phyloP scores from a whole-genome alignment of 1,140 invertebrate genomes.

The Drosophila tsacasi region DNA sequence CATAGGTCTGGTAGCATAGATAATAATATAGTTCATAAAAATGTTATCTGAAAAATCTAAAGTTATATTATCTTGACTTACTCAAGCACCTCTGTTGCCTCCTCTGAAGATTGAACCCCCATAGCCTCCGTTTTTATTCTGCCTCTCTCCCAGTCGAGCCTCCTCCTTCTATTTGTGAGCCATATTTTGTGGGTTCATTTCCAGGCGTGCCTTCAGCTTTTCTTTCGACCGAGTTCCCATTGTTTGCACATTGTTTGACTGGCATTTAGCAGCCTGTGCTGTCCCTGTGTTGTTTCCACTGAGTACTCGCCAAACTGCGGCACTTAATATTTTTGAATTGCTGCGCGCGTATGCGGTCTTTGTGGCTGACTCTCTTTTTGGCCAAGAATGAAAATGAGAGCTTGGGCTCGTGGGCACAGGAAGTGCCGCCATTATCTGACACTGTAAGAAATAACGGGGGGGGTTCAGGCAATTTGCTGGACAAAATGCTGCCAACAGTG shows the following conservation, averaged over 20 bases:
- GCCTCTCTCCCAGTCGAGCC: background rate
- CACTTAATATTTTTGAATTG: constrained; percentile 78
- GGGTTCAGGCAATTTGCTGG: constrained; percentile 24
- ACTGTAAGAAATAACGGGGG: constrained; percentile 40
- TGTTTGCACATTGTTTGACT: constrained; percentile 73
- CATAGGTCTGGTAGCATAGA: too few species aligned
- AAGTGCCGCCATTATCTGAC: constrained; percentile 58
- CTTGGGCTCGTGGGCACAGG: constrained; percentile 15
- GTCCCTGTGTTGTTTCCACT: constrained; percentile 52
- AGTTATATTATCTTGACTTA: constrained; percentile 1
- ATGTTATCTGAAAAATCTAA: background rate
- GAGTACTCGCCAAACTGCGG: constrained; percentile 77
- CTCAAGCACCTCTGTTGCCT: constrained; percentile 6
- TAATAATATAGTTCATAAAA: too few species aligned
- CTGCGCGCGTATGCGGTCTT: constrained; percentile 38
- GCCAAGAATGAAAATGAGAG: constrained; percentile 30
- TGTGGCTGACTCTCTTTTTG: constrained; percentile 16
- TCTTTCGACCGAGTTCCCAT: constrained; percentile 30
- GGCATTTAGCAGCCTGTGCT: constrained; percentile 40
- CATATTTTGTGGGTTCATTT: constrained; percentile 71
- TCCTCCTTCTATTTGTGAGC: constrained; percentile 52
- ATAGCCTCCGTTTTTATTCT: background rate
- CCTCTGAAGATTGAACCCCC: background rate
- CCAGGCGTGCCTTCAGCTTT: constrained; percentile 30
- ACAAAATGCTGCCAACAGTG: constrained; percentile 55